A percentile compares a stretch with the other conserved stretches of the same genome.
phyloP scores from a whole-genome alignment of 2,888 invertebrate species.

The Nymphalis polychloros region DNA sequence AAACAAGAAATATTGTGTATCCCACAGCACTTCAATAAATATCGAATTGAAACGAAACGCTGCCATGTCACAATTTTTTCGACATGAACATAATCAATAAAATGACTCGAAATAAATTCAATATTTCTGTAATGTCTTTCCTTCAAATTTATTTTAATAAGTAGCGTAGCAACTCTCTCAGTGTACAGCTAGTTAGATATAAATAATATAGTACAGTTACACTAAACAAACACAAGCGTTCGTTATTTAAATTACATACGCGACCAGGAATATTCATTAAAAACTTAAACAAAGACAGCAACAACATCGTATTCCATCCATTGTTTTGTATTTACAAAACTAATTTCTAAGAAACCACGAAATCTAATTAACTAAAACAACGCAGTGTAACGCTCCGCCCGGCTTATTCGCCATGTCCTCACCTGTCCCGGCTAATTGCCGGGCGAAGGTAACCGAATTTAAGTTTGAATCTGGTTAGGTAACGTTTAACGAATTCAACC shows the following conservation, averaged over 20 bases:
- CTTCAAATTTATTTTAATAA: no score
- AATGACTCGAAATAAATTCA: no score
- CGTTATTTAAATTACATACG: neutral
- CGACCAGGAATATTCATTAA: slow-evolving; percentile 1
- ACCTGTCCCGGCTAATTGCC: slow-evolving; percentile 68
- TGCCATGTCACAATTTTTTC: no score
- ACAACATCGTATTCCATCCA: neutral
- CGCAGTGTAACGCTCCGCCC: slow-evolving; percentile 35
- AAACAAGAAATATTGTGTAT: no score
- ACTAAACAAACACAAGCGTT: neutral
- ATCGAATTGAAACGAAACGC: no score
- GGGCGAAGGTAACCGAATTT: slow-evolving; percentile 67
- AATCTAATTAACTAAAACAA: slow-evolving; percentile 39
- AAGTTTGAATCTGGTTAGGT: slow-evolving; percentile 73
- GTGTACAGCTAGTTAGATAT: no score
- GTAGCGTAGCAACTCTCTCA: no score
- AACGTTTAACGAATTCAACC: slow-evolving; percentile 71
- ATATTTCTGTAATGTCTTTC: no score
- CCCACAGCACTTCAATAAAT: no score
- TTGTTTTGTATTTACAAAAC: slow-evolving; percentile 26
- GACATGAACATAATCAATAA: no score
- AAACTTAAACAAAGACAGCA: slow-evolving; percentile 1
- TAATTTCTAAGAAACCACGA: slow-evolving; percentile 34
- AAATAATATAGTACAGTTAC: neutral
- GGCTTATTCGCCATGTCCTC: slow-evolving; percentile 59